Evolutionary conservation across 1,140 invertebrate genomes (phyloP).

Genomic region (Apis laboriosa): DNA sequence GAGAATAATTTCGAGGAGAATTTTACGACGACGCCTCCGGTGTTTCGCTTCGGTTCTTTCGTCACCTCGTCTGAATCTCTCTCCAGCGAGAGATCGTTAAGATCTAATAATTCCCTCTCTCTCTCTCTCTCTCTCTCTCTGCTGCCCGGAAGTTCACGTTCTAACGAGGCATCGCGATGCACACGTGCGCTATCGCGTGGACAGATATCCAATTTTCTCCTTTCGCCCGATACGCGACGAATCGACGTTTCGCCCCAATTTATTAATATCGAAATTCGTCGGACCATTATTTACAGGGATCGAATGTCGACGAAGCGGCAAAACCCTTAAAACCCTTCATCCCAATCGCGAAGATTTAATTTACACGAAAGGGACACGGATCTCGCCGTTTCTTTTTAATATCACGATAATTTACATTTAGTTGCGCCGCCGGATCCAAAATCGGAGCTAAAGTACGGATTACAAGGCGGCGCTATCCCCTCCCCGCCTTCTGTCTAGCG

Average conservation of each 20-base stretch:
- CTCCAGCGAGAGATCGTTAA: slow-evolving; percentile 53
- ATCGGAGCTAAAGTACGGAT: not conserved
- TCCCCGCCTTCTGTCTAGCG: not conserved
- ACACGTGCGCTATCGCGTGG: slow-evolving; percentile 33
- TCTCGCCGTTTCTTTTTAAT: not conserved
- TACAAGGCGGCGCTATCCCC: not conserved
- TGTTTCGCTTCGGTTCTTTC: slow-evolving; percentile 49
- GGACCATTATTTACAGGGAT: not conserved
- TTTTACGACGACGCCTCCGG: no score
- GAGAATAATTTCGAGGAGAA: not conserved
- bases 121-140: not conserved
- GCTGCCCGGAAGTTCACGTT: slow-evolving; percentile 17
- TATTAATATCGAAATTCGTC: not conserved
- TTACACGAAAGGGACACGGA: not conserved
- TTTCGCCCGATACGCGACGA: not conserved
- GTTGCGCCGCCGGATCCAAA: no score
- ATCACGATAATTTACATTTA: not conserved
- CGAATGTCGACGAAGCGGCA: not conserved
- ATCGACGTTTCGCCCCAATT: slow-evolving; percentile 31
- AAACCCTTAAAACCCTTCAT: not conserved
- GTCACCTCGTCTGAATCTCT: slow-evolving; percentile 41
- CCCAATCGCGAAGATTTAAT: not conserved
- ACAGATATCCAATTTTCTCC: slow-evolving; percentile 38
- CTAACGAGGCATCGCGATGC: slow-evolving; percentile 34
- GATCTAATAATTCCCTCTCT: slow-evolving; percentile 54